Base-by-base conservation (phyloP, 1,140 invertebrate species). In the Pseudoatta argentina region DNA sequence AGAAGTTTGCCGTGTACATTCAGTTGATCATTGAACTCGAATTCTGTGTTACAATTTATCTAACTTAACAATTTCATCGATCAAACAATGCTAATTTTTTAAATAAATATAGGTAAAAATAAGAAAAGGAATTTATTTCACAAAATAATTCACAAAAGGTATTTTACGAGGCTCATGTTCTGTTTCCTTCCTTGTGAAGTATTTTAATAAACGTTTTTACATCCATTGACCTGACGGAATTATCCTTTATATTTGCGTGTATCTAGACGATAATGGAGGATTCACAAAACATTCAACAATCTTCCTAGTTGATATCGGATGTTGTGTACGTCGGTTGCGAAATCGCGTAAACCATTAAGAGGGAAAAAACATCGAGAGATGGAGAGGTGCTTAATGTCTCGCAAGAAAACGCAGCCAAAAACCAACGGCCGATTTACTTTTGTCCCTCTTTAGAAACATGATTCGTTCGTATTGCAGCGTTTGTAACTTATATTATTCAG, bases 1-100 rank as follows among this genome's bases (percentile, higher is more conserved):
- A 51, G 92, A 92, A 93, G 92, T 93, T 92, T 88, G 90, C 91
- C 93, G 91, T 94, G 93, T 88, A 89, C 72, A 89, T 92, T 93
- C 14, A 51, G 93, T 93, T 93, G 93, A 91, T n/a, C 18, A 55
- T 30, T 55, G 24, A 55, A 27, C 71, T 72, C 48, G 16, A 30
- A n/a, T 71, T 24, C 6, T 21, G n/a, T 18, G 4, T 27, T 24
- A 48, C 44, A 44, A 44, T 53, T 72, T 55, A 5, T 30, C 12
- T 51, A 10, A 55, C 12, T 55, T 34, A 30, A 48, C 16, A 51
- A 18, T 53, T n/a, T 69, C 24, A 30, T 72, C 8, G 24, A 18
- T 12, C 24, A n/a, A 24, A n/a, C 12, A 48, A 24, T 10, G 18
- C 0, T 39, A 21, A 2, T 51, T 21, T 67, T 24, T 51, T 7